Conservation (phyloP, 2,888 invertebrate species). For the Gerris lacustris region DNA sequence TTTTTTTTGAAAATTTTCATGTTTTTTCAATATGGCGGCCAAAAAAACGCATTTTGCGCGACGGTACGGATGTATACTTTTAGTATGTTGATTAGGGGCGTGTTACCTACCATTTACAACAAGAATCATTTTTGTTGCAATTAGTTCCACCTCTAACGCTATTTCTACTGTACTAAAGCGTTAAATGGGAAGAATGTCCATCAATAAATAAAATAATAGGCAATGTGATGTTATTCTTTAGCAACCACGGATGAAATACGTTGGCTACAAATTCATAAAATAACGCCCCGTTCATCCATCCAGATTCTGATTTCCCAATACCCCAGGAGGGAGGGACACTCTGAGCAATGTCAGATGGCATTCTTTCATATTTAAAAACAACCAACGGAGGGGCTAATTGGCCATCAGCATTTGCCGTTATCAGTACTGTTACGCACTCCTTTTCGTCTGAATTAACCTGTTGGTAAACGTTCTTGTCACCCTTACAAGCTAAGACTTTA, state of each 20-base stretch:
- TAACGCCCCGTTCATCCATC: constrained; percentile 37
- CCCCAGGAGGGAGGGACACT: constrained; percentile 33
- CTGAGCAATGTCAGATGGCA: constrained; percentile 25
- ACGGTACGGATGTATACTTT: too few species aligned
- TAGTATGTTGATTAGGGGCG: too few species aligned
- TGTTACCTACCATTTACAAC: too few species aligned
- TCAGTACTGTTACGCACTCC: constrained; percentile 32
- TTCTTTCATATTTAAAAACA: constrained; percentile 26
- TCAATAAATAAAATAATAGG: constrained; percentile 37
- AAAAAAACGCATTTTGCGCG: too few species aligned
- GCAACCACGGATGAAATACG: constrained; percentile 35
- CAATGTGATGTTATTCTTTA: constrained; percentile 32
- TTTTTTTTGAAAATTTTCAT: too few species aligned
- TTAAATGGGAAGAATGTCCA: constrained; percentile 35
- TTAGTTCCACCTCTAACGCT: too few species aligned
- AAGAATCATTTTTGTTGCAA: too few species aligned
- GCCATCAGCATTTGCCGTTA: constrained; percentile 32
- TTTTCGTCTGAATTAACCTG: constrained; percentile 30
- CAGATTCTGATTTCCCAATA: constrained; percentile 36
- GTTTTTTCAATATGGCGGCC: too few species aligned
- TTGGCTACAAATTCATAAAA: constrained; percentile 37
- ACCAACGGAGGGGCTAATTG: constrained; percentile 24
- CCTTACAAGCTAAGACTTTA: constrained; percentile 26
- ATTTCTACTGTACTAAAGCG: too few species aligned
- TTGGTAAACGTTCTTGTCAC: constrained; percentile 31